Conservation (phyloP, 2,797 vertebrate genomes). For the Oreonectes daqikongensis region DNA sequence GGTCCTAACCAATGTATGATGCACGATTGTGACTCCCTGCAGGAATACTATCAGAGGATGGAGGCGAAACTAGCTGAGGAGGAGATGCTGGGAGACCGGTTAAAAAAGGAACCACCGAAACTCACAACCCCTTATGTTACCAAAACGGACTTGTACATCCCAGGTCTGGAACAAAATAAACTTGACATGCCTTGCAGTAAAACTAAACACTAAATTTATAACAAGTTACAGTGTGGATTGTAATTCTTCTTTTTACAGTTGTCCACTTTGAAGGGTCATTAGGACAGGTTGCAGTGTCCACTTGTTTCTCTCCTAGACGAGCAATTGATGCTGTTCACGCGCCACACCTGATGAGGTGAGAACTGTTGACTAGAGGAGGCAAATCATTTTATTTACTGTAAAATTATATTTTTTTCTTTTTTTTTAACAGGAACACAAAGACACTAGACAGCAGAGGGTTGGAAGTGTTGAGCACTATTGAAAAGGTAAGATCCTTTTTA, state of each 20-base stretch:
- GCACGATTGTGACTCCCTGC: background rate
- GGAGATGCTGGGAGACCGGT: slow-evolving; percentile 80
- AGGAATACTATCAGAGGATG: slow-evolving; percentile 89
- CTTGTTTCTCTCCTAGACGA: slow-evolving; percentile 91
- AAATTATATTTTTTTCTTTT: too few species aligned
- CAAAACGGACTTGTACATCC: slow-evolving; percentile 85
- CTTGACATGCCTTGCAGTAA: background rate
- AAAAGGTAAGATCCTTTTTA: slow-evolving; percentile 77
- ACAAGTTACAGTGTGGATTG: too few species aligned
- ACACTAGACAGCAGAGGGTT: slow-evolving; percentile 81
- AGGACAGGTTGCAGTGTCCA: slow-evolving; percentile 94
- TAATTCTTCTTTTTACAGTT: slow-evolving; percentile 72
- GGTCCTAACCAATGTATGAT: too few species aligned
- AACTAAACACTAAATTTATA: too few species aligned
- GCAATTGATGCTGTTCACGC: slow-evolving; percentile 90
- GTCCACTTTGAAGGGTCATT: slow-evolving; percentile 93
- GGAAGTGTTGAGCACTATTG: slow-evolving; percentile 82
- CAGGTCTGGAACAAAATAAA: slow-evolving; percentile 72
- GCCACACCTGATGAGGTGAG: slow-evolving; percentile 66
- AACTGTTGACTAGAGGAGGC: background rate
- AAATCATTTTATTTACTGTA: background rate
- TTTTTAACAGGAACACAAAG: slow-evolving; percentile 75
- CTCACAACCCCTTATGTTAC: slow-evolving; percentile 91
- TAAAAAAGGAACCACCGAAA: slow-evolving; percentile 84
- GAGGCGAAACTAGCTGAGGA: slow-evolving; percentile 86